phyloP scores from a whole-genome alignment of 2,888 invertebrate genomes.

The Leptothorax acervorum region DNA sequence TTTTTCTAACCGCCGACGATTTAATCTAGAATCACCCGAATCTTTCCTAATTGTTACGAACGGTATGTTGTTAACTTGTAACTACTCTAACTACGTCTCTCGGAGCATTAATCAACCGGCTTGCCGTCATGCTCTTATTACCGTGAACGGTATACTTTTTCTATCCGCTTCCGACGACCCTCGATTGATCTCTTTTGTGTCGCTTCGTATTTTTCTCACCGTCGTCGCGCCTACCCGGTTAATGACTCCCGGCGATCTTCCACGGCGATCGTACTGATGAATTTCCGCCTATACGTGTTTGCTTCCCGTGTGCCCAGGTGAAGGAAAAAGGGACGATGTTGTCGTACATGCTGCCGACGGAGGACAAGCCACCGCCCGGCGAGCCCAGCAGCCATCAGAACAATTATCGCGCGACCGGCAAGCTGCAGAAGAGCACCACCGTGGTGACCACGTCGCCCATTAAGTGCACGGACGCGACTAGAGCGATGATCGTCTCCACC shows the following conservation, averaged over 20 bases:
- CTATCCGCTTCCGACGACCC: slow-evolving; percentile 36
- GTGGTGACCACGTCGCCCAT: slow-evolving; percentile 66
- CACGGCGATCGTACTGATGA: slow-evolving; percentile 30
- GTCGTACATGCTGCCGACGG: slow-evolving; percentile 93
- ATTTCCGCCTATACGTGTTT: slow-evolving; percentile 40
- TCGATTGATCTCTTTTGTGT: slow-evolving; percentile 50
- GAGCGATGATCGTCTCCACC: slow-evolving; percentile 76
- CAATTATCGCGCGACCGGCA: slow-evolving; percentile 67
- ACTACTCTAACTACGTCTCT: not conserved
- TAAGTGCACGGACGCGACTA: slow-evolving; percentile 64
- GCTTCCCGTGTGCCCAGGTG: slow-evolving; percentile 59
- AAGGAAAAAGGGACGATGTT: slow-evolving; percentile 87
- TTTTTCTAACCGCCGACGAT: not conserved
- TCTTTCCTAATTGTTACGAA: slow-evolving; percentile 12
- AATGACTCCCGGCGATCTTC: slow-evolving; percentile 35
- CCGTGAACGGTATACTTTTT: slow-evolving; percentile 45
- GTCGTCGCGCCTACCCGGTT: slow-evolving; percentile 29
- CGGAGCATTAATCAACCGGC: slow-evolving; percentile 31
- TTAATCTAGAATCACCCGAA: not conserved
- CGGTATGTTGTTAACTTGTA: slow-evolving; percentile 16
- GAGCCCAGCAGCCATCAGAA: slow-evolving; percentile 72
- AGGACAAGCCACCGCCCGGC: slow-evolving; percentile 91
- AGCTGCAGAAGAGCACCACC: slow-evolving; percentile 61
- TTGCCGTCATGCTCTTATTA: slow-evolving; percentile 44
- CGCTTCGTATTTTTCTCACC: slow-evolving; percentile 38